Evolutionary conservation across 2,888 invertebrate species (phyloP), one percentile per base, ranked within the genome.

Genomic region (Tyria jacobaeae): DNA sequence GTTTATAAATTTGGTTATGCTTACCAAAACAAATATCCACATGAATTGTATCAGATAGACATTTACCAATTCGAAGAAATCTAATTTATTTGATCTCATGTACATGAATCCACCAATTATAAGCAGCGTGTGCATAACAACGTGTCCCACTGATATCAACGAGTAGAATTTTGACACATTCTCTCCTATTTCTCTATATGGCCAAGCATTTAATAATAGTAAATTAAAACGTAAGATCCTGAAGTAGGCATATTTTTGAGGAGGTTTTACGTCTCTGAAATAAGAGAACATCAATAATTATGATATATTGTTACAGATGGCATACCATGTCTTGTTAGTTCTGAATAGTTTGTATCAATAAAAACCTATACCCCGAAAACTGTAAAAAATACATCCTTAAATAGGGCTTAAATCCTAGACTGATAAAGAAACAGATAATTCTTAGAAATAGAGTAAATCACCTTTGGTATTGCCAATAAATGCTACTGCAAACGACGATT

Each of bases 121-220:
- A 17, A 24, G 57, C n/a, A 57, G 17, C 14, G 31, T 1, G n/a
- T 37, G 21, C 2, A 62, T 21, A 17, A 54, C 2, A 12, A 62
- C 14, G 2, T 41, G 34, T 21, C 9, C 17, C 12, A 48, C 12
- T 5, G 31, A 15, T 21, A 66, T 12, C 0, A 70, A 10, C 21
- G 0, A 0, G 7, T 7, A 39, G 34, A 44, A 57, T 44, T 60
- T 58, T 0, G 56, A 44, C 3, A 1, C 0, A 0, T 17, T 25
- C 24, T 68, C 64, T 0, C 68, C 70, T 0, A 71, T 21, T 24
- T 70, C 59, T 6, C 49, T 25, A 0, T 17, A 44, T 0, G 69
- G 70, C 72, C 69, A 70, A 4, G 1, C 50, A 37, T 64, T 68
- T 12, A 62, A 0, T 0, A 2, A 0, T 7, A 4, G 0, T 21